Conservation (phyloP, 64 coral and sea anemone genomes). For the Stichodactyla mertensii region DNA sequence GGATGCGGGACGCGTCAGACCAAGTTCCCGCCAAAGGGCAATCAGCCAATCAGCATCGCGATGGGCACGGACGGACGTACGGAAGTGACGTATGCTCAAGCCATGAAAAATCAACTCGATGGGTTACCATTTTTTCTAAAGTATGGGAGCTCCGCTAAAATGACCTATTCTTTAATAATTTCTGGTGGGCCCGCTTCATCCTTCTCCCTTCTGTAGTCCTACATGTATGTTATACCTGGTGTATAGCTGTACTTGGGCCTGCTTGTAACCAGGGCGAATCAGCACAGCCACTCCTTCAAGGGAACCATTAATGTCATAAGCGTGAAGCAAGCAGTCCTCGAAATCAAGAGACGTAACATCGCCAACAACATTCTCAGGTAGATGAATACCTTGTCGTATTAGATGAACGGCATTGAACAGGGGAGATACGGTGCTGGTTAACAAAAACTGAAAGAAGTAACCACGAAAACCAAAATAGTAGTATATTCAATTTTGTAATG, state of each 20-base stretch:
- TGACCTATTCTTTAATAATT: too few relatives aligned
- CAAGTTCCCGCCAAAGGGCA: too few relatives aligned
- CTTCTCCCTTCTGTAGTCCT: too few relatives aligned
- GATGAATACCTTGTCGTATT: neutral
- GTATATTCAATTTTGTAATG: neutral
- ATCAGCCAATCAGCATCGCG: too few relatives aligned
- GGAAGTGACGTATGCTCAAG: too few relatives aligned
- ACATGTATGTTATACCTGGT: neutral
- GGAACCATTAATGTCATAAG: neutral
- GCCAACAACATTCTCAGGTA: neutral
- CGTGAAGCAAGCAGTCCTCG: neutral
- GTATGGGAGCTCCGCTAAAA: too few relatives aligned
- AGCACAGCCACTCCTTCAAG: conserved; percentile 2
- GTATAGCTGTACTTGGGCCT: neutral
- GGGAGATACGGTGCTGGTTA: neutral
- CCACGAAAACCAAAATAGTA: neutral
- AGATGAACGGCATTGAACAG: neutral
- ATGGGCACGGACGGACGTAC: too few relatives aligned
- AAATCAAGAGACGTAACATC: neutral
- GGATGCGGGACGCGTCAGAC: too few relatives aligned
- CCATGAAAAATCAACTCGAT: too few relatives aligned
- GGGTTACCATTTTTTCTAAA: too few relatives aligned
- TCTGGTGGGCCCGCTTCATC: too few relatives aligned
- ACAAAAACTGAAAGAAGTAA: neutral
- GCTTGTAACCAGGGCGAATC: neutral